Percentiles rank a stretch among this genome's conserved stretches.
These are phyloP conservation scores for Shargacucullia verbasci DNA, from an alignment of 2,888 invertebrate genomes.

Conservation along the genomic window DNA sequence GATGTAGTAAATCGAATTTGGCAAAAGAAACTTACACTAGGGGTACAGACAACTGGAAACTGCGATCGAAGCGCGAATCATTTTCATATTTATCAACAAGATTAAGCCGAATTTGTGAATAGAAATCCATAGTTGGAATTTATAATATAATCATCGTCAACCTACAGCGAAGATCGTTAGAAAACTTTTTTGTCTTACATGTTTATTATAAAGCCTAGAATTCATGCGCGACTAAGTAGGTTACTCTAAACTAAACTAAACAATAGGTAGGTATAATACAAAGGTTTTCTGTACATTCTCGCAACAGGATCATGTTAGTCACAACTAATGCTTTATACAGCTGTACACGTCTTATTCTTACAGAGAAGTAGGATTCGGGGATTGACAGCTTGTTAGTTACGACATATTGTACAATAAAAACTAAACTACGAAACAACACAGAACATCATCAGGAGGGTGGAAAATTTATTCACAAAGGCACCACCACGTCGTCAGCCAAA, in stretches of 20 bases:
- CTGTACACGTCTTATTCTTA: conserved; percentile 29
- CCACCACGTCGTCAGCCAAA: conserved; percentile 62
- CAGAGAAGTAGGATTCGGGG: conserved; percentile 23
- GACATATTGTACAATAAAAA: conserved; percentile 36
- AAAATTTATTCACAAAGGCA: conserved; percentile 73
- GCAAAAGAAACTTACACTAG: too few relatives aligned
- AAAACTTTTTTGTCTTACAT: background rate
- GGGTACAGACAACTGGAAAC: too few relatives aligned
- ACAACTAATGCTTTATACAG: conserved; percentile 45
- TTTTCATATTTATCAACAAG: too few relatives aligned
- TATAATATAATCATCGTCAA: too few relatives aligned
- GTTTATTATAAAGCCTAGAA: conserved; percentile 21
- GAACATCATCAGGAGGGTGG: conserved; percentile 38
- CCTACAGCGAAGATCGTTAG: too few relatives aligned
- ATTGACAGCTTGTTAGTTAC: conserved; percentile 55
- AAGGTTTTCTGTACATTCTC: conserved; percentile 29
- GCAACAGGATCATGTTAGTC: conserved; percentile 51
- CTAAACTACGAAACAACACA: conserved; percentile 48
- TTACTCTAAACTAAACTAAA: conserved; percentile 25
- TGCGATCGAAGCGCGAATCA: too few relatives aligned
- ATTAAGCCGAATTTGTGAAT: too few relatives aligned
- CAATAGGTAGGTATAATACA: conserved; percentile 12
- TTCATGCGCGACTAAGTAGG: too few relatives aligned
- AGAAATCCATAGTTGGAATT: too few relatives aligned
- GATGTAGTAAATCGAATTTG: too few relatives aligned